These are phyloP conservation scores for Mesochorus sp. DNA, from an alignment of 2,888 invertebrate species.

Conservation along the genomic window DNA sequence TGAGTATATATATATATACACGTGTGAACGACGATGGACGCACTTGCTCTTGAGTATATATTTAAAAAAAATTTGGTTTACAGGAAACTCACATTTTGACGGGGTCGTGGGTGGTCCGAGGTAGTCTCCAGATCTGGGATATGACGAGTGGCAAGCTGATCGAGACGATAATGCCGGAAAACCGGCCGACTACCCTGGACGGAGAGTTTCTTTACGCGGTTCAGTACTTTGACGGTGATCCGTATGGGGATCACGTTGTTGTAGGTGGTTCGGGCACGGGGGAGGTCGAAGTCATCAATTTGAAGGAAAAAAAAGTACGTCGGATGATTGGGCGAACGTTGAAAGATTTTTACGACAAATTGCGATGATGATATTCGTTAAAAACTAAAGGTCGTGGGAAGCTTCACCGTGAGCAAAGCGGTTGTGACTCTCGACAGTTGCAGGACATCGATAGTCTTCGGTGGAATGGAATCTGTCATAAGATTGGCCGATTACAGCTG, in stretches of 20 bases:
- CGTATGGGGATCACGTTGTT: constrained; percentile 73
- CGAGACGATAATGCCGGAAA: constrained; percentile 82
- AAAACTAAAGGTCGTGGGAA: constrained; percentile 69
- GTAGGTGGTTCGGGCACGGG: constrained; percentile 78
- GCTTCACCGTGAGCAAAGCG: constrained; percentile 73
- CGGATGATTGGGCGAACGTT: background rate
- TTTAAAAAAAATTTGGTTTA: background rate
- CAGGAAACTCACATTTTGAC: constrained; percentile 83
- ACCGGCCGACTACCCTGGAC: constrained; percentile 83
- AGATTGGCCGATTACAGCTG: constrained; percentile 71
- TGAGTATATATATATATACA: too few species aligned
- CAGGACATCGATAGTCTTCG: constrained; percentile 72
- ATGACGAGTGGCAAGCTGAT: constrained; percentile 83
- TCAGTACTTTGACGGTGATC: constrained; percentile 82
- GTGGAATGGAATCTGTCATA: constrained; percentile 77
- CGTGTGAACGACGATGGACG: constrained; percentile 24
- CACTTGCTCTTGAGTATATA: constrained; percentile 16
- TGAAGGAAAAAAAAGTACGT: constrained; percentile 73
- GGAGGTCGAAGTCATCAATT: constrained; percentile 77
- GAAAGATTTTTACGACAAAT: background rate
- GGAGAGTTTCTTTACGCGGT: constrained; percentile 85
- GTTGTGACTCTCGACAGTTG: constrained; percentile 75
- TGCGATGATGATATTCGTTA: background rate
- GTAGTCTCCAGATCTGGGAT: constrained; percentile 84
- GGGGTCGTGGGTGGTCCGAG: constrained; percentile 84